These are phyloP conservation scores for Magallana ariakensis DNA, from an alignment of 1,140 invertebrate genomes.

Conservation along the genomic window DNA sequence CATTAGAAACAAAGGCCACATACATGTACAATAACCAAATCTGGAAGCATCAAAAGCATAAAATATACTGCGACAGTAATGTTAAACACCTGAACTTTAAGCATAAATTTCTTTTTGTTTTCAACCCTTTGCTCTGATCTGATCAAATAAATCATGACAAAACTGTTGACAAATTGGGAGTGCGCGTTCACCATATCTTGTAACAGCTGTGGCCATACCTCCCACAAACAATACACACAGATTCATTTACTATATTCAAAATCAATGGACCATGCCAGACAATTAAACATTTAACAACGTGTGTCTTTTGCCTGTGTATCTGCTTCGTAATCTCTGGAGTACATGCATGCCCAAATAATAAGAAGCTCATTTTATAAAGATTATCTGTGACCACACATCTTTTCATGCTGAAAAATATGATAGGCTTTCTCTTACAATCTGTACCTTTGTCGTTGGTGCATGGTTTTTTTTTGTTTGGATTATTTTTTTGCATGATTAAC, in stretches of 20 bases:
- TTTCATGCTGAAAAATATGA: too few species aligned
- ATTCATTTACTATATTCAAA: neutral
- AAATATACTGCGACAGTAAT: too few species aligned
- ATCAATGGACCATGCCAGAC: slow-evolving; percentile 11
- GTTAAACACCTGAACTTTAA: too few species aligned
- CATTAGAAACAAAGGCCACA: too few species aligned
- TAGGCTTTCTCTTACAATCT: too few species aligned
- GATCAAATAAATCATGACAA: slow-evolving; percentile 12
- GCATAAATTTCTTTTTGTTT: too few species aligned
- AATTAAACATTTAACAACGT: neutral
- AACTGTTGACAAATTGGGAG: neutral
- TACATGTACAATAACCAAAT: too few species aligned
- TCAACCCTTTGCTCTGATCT: neutral
- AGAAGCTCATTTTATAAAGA: neutral
- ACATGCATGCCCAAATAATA: neutral
- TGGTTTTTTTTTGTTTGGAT: neutral
- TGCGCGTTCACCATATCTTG: neutral
- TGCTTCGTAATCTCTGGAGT: neutral
- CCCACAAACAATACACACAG: neutral
- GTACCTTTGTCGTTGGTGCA: too few species aligned
- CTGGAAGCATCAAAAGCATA: too few species aligned
- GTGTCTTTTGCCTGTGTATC: neutral
- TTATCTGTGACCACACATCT: neutral
- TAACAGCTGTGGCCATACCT: slow-evolving; percentile 8
- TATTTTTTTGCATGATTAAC: neutral